Conservation (phyloP, 1,140 invertebrate species). For the Dendroctonus ponderosae region DNA sequence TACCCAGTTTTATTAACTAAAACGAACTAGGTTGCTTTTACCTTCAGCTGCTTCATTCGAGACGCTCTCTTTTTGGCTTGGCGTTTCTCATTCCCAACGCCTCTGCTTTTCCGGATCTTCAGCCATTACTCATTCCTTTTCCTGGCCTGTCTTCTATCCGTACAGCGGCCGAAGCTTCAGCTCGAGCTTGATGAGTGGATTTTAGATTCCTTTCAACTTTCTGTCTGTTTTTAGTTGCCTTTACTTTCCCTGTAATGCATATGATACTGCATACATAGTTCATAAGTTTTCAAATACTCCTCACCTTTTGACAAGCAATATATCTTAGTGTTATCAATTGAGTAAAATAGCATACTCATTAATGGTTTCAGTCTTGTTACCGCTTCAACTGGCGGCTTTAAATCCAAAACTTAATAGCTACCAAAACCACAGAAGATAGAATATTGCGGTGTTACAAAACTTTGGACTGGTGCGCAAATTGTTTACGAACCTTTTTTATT, state of each 20-base stretch:
- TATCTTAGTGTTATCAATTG: constrained; percentile 86
- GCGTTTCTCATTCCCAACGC: constrained; percentile 89
- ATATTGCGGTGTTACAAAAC: not conserved
- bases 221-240: constrained; percentile 90
- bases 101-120: constrained; percentile 97
- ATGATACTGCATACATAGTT: not conserved
- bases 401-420: constrained; percentile 81
- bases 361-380: constrained; percentile 77
- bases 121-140: constrained; percentile 84
- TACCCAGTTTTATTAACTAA: too few relatives aligned
- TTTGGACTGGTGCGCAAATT: too few relatives aligned
- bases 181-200: constrained; percentile 86
- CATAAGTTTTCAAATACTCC: not conserved
- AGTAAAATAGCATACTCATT: constrained; percentile 85
- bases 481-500: constrained; percentile 43
- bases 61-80: constrained; percentile 92
- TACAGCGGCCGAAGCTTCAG: constrained; percentile 80
- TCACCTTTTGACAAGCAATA: constrained; percentile 85
- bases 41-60: constrained; percentile 97
- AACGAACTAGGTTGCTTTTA: constrained; percentile 57
- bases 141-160: constrained; percentile 83
- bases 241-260: constrained; percentile 62
- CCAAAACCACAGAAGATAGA: constrained; percentile 13
- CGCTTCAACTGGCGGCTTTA: constrained; percentile 62
- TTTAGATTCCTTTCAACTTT: constrained; percentile 91